Percentiles rank a stretch among this genome's conserved stretches.
phyloP scores from a whole-genome alignment of 2,113 vertebrate species.

The Amazona guildingii region DNA sequence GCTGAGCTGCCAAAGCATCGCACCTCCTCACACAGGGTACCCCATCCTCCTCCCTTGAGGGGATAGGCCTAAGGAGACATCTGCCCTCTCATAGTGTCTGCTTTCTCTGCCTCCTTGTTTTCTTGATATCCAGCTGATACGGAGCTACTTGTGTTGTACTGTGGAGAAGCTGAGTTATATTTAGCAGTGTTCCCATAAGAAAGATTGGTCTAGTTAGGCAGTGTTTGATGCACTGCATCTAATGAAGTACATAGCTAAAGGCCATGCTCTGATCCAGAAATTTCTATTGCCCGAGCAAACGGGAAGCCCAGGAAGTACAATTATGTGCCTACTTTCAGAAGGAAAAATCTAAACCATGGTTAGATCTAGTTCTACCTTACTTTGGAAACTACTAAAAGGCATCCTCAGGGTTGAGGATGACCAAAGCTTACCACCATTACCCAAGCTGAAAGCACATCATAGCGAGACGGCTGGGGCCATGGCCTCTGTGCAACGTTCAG shows the following conservation, averaged over 20 bases:
- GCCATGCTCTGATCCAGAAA: not conserved
- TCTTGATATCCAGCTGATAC: not conserved
- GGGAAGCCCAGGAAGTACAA: not conserved
- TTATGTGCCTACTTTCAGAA: not conserved
- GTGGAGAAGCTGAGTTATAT: not conserved
- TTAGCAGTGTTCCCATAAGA: slow-evolving; percentile 19
- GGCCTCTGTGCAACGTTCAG: not conserved
- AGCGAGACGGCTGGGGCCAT: rapidly evolving
- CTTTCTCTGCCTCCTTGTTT: not conserved
- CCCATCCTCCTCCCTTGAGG: not conserved
- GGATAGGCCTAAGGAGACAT: not conserved
- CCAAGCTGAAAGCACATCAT: not conserved
- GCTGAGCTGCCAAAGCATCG: not conserved
- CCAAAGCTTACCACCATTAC: not conserved
- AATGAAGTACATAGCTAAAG: not conserved
- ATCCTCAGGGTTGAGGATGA: not conserved
- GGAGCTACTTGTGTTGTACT: not conserved
- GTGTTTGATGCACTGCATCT: not conserved
- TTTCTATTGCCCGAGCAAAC: not conserved
- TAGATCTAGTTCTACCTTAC: not conserved
- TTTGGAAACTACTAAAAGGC: not conserved
- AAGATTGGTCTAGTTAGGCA: not conserved
- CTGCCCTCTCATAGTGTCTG: not conserved
- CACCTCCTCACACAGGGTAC: not conserved
- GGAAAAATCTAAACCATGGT: not conserved